A percentile compares a stretch with the other conserved stretches of the same genome.
Evolutionary conservation across 2,888 invertebrate genomes (phyloP).

Genomic region (Ophion obscuratus): DNA sequence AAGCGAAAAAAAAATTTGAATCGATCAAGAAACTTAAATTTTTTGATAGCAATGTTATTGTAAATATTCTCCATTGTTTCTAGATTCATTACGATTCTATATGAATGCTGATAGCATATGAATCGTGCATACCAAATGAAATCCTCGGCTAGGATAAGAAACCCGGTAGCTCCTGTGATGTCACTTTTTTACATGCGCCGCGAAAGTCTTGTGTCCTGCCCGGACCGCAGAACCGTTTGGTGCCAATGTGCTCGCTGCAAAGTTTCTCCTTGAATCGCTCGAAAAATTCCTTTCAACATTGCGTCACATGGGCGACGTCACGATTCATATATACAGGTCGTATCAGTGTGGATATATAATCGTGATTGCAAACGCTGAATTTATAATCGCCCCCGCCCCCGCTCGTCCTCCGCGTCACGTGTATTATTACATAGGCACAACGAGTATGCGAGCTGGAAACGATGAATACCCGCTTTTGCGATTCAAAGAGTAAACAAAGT

Average conservation of each 20-base stretch:
- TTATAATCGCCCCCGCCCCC: constrained; percentile 36
- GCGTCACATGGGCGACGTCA: constrained; percentile 53
- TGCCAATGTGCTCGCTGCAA: constrained; percentile 25
- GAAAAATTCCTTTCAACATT: constrained; percentile 52
- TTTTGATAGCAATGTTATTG: constrained; percentile 21
- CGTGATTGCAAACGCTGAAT: constrained; percentile 42
- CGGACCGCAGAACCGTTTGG: constrained; percentile 9
- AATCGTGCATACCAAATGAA: constrained; percentile 37
- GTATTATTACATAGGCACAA: not conserved
- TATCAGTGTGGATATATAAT: constrained; percentile 34
- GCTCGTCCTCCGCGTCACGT: not conserved
- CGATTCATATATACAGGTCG: constrained; percentile 44
- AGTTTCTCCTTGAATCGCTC: constrained; percentile 39
- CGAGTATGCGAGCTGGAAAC: constrained; percentile 9
- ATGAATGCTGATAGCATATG: constrained; percentile 33
- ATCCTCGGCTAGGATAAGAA: constrained; percentile 45
- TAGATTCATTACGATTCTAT: not conserved
- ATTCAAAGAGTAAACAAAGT: too few relatives aligned
- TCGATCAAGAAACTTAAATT: not conserved
- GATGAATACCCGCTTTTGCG: too few relatives aligned
- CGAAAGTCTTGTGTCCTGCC: constrained; percentile 17
- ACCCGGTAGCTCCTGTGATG: constrained; percentile 21
- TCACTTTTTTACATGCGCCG: constrained; percentile 11
- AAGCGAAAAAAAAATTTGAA: too few relatives aligned
- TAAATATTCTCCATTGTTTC: constrained; percentile 29